A percentile compares a stretch with the other conserved stretches of the same genome.
Conservation (phyloP, 1,140 invertebrate genomes). For the Ceratosolen fusciceps region DNA sequence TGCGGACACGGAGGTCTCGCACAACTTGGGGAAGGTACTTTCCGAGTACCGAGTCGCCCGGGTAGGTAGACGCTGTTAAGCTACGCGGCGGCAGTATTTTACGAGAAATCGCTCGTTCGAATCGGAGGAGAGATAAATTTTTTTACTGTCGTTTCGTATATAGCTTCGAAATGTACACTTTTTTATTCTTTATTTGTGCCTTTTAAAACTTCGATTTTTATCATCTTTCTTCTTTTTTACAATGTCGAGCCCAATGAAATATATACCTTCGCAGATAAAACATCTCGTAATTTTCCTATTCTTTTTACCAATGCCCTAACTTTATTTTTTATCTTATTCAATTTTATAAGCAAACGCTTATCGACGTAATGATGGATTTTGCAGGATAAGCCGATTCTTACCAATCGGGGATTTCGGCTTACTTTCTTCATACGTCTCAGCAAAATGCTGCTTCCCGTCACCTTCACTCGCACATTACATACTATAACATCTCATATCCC, state of each 20-base stretch:
- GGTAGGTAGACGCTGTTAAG: not conserved
- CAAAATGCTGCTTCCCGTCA: too few species aligned
- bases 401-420: too few species aligned
- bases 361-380: too few species aligned
- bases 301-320: not conserved
- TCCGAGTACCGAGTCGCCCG: too few species aligned
- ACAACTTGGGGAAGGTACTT: not conserved
- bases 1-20: not conserved
- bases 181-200: conserved; percentile 15
- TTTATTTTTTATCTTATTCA: not conserved
- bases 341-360: not conserved
- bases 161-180: conserved; percentile 4
- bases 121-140: conserved; percentile 21
- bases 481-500: too few species aligned
- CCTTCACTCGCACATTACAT: too few species aligned
- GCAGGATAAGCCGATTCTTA: too few species aligned
- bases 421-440: too few species aligned
- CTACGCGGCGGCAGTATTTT: conserved; percentile 16
- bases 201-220: conserved; percentile 22
- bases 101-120: not conserved
- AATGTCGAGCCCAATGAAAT: not conserved
- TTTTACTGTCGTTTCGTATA: not conserved
- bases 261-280: not conserved
- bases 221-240: not conserved
- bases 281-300: not conserved